These are phyloP conservation scores for Amia ocellicauda DNA, from an alignment of 2,113 vertebrate genomes.

Conservation along the genomic window DNA sequence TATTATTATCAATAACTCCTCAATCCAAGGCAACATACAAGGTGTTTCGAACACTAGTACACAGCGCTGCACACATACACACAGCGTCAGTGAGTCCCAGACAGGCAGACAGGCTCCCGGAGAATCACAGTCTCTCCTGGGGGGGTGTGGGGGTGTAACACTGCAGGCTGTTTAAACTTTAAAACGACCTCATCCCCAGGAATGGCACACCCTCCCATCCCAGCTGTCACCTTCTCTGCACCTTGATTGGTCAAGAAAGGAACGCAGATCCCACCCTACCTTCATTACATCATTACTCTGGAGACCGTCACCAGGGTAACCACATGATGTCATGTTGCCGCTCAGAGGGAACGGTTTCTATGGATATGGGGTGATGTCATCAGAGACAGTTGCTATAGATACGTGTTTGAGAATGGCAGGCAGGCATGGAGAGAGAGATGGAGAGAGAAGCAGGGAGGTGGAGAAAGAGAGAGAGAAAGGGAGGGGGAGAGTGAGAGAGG, in stretches of 20 bases:
- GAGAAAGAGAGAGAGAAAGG: slow-evolving; percentile 44
- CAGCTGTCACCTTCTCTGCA: background rate
- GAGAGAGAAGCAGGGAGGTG: slow-evolving; percentile 30
- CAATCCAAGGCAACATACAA: no score
- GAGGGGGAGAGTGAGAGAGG: background rate
- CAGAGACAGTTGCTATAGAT: slow-evolving; percentile 22
- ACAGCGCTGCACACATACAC: no score
- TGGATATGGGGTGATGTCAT: slow-evolving; percentile 54
- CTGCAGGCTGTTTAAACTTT: background rate
- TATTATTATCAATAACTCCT: no score
- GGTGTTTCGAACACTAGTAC: no score
- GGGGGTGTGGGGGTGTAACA: background rate
- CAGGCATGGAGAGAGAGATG: background rate
- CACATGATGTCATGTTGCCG: slow-evolving; percentile 47
- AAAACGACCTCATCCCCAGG: background rate
- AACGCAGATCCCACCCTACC: background rate
- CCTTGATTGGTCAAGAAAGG: background rate
- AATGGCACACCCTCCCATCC: background rate
- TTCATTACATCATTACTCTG: slow-evolving; percentile 7
- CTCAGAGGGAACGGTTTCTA: slow-evolving; percentile 40
- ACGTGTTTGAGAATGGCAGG: background rate
- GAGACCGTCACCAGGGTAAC: slow-evolving; percentile 47
- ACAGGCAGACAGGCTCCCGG: no score
- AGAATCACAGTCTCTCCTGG: background rate
- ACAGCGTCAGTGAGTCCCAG: no score